Percentiles rank a stretch among this genome's conserved stretches.
These are phyloP conservation scores for Sussaba pulchella DNA, from an alignment of 2,888 invertebrate species.

Conservation along the genomic window DNA sequence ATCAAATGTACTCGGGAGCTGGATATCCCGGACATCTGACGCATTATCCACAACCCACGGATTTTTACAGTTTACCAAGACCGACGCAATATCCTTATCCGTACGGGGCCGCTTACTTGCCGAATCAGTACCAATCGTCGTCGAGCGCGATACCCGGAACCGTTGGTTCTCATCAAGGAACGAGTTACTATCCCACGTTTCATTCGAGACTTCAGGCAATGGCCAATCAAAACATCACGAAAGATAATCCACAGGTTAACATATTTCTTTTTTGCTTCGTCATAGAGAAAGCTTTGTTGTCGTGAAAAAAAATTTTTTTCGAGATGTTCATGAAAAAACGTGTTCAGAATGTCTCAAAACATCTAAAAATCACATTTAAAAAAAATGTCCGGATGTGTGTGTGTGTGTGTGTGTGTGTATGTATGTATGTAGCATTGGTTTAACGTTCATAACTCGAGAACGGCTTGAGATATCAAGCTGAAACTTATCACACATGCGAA, in stretches of 20 bases:
- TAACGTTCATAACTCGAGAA: too few relatives aligned
- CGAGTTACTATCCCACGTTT: conserved; percentile 80
- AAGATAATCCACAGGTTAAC: conserved; percentile 82
- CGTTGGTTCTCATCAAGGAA: conserved; percentile 79
- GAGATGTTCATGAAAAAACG: too few relatives aligned
- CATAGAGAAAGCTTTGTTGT: too few relatives aligned
- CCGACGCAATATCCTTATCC: conserved; percentile 82
- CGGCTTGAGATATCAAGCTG: too few relatives aligned
- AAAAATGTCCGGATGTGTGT: too few relatives aligned
- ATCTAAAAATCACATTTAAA: too few relatives aligned
- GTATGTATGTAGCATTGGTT: too few relatives aligned
- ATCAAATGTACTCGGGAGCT: conserved; percentile 79
- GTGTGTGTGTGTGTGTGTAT: too few relatives aligned
- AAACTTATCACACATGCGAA: too few relatives aligned
- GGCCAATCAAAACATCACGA: conserved; percentile 81
- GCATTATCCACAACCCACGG: conserved; percentile 73
- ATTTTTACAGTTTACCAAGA: conserved; percentile 80
- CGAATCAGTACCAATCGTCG: conserved; percentile 81
- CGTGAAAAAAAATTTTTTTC: too few relatives aligned
- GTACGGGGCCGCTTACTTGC: conserved; percentile 79
- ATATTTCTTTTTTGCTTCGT: background rate
- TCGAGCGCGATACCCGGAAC: conserved; percentile 75
- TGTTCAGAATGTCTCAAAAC: too few relatives aligned
- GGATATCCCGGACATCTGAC: conserved; percentile 80
- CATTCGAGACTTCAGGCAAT: conserved; percentile 81